Percentiles rank a stretch among this genome's conserved stretches.
Conservation (phyloP, 2,797 vertebrate genomes). For the Pteronotus mesoamericanus region DNA sequence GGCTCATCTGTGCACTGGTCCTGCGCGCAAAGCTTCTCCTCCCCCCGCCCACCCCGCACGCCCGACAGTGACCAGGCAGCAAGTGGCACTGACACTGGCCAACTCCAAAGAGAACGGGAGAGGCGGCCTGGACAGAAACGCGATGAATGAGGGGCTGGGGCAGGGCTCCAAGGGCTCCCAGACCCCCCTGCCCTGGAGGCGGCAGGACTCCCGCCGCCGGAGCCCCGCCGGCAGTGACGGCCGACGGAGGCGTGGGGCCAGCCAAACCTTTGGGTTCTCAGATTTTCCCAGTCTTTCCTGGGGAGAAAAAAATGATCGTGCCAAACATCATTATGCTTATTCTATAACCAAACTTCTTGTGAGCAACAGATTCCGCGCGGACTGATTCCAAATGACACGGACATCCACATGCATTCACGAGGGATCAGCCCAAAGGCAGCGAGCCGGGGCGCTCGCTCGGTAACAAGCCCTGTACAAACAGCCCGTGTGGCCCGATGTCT, state of each 20-base stretch:
- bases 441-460: too few species aligned
- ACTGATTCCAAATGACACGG: neutral
- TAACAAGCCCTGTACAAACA: neutral
- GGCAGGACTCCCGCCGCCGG: neutral
- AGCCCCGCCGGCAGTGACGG: neutral
- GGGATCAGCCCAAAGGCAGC: neutral
- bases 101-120: neutral
- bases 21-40: rapidly evolving
- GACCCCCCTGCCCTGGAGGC: neutral
- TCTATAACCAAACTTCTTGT: neutral
- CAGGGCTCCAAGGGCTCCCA: neutral
- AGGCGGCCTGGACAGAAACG: rapidly evolving
- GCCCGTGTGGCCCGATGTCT: rapidly evolving
- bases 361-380: neutral
- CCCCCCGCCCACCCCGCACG: too few species aligned
- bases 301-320: neutral
- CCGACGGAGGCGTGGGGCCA: neutral
- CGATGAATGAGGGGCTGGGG: neutral
- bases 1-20: neutral
- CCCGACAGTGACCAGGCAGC: neutral
- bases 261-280: constrained; percentile 18
- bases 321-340: neutral
- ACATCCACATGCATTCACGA: neutral
- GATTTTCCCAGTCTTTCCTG: neutral
- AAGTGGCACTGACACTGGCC: neutral